Evolutionary conservation across 2,797 vertebrate species (phyloP).

Genomic region (Acanthiza pusilla): DNA sequence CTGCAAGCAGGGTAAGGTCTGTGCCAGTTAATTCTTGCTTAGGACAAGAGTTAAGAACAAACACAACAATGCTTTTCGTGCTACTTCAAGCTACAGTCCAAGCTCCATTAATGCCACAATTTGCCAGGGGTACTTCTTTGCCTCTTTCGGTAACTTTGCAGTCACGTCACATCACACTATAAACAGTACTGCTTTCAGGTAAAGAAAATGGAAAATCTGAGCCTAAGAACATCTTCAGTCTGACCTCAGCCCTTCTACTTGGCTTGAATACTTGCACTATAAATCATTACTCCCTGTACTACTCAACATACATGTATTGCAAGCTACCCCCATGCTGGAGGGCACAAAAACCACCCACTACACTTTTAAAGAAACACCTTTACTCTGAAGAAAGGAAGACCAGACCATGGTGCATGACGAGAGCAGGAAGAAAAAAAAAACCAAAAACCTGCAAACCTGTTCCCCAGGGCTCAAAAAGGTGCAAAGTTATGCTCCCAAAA

Average conservation of each 20-base stretch:
- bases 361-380: neutral
- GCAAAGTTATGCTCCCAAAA: neutral
- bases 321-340: neutral
- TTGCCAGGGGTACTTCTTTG: neutral
- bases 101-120: neutral
- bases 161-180: neutral
- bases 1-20: neutral
- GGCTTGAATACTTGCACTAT: neutral
- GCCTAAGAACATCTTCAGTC: neutral
- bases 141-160: neutral
- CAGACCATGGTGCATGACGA: accelerated
- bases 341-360: neutral
- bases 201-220: neutral
- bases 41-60: neutral
- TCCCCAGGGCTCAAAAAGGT: neutral
- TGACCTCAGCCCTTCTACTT: neutral
- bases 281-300: neutral
- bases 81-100: neutral
- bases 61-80: neutral
- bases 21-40: neutral
- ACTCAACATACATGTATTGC: neutral
- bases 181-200: neutral
- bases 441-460: neutral
- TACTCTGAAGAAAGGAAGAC: neutral
- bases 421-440: neutral